Conservation (phyloP, 2,113 vertebrate genomes). For the Pogonocichla stellata region DNA sequence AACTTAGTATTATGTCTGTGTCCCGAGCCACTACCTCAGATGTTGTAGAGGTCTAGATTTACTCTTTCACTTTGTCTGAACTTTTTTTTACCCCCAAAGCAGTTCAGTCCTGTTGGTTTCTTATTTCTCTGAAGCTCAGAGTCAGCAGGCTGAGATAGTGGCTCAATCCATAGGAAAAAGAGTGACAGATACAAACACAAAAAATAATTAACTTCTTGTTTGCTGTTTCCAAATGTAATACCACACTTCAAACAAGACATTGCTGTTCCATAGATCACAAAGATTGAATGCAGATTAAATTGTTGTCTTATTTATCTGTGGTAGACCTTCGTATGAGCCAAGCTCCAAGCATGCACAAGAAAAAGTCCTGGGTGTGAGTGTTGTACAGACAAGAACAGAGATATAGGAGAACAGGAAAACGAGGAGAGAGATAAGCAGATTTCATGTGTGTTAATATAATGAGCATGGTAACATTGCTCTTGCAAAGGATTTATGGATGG, state of each 20-base stretch:
- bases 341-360: background rate
- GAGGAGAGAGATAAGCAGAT: background rate
- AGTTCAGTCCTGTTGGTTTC: background rate
- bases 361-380: background rate
- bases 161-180: background rate
- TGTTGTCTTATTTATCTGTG: slow-evolving; percentile 20
- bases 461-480: background rate
- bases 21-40: background rate
- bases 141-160: background rate
- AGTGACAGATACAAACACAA: slow-evolving; percentile 18
- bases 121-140: background rate
- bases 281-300: slow-evolving; percentile 37
- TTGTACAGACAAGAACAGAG: background rate
- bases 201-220: slow-evolving; percentile 57
- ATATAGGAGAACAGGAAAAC: background rate
- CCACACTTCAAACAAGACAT: slow-evolving; percentile 26
- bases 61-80: background rate
- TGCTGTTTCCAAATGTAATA: slow-evolving; percentile 47
- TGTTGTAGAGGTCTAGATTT: background rate
- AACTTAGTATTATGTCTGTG: background rate
- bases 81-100: too few relatives aligned
- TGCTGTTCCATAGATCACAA: background rate
- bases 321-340: background rate
- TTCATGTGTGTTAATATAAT: background rate
- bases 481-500: background rate